phyloP scores from a whole-genome alignment of 1,140 invertebrate species.

The Microplitis mediator region DNA sequence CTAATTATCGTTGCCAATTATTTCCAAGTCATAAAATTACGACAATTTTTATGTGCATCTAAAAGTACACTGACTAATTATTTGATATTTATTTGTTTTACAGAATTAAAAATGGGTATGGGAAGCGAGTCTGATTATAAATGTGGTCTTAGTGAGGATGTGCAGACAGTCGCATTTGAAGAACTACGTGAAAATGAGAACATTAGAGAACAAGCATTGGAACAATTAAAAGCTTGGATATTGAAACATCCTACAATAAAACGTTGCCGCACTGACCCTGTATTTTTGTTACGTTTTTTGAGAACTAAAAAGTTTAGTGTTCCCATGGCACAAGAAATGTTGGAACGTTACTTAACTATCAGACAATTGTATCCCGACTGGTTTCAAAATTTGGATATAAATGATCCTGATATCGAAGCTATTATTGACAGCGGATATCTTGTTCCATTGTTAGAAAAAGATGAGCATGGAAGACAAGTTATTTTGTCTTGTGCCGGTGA shows the following conservation, averaged over 20 bases:
- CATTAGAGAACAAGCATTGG: slow-evolving; percentile 70
- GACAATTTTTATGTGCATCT: too few relatives aligned
- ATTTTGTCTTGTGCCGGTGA: slow-evolving; percentile 76
- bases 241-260: slow-evolving; percentile 77
- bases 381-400: slow-evolving; percentile 78
- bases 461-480: slow-evolving; percentile 74
- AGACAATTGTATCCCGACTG: slow-evolving; percentile 80
- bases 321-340: slow-evolving; percentile 80
- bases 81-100: background rate
- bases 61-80: background rate
- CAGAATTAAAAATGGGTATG: slow-evolving; percentile 37
- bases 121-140: slow-evolving; percentile 45
- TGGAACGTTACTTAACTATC: slow-evolving; percentile 83
- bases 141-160: slow-evolving; percentile 53
- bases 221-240: slow-evolving; percentile 79
- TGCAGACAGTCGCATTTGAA: slow-evolving; percentile 67
- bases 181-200: slow-evolving; percentile 77
- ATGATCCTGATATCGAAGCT: slow-evolving; percentile 74
- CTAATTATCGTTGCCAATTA: too few relatives aligned
- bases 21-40: too few relatives aligned
- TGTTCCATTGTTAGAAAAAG: slow-evolving; percentile 76
- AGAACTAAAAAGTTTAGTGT: slow-evolving; percentile 86
- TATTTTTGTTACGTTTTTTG: slow-evolving; percentile 82
- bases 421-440: slow-evolving; percentile 82
- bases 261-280: slow-evolving; percentile 75